Conservation (phyloP, 1,140 invertebrate species). For the Aphelenchoides fujianensis region DNA sequence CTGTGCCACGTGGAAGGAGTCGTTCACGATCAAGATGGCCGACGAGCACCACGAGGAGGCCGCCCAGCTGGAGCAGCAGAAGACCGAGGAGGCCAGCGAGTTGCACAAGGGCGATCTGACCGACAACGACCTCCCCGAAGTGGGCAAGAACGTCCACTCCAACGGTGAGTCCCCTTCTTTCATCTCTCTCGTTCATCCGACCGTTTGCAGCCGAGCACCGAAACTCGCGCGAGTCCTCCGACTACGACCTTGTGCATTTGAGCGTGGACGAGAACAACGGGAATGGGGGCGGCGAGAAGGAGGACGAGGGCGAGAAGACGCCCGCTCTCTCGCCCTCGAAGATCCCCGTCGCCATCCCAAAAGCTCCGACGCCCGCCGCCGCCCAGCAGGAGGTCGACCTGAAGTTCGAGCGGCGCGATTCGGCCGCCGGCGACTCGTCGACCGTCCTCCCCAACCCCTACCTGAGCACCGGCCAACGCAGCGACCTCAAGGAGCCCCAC, state of each 20-base stretch:
- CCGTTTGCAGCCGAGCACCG: background rate
- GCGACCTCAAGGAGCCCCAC: background rate
- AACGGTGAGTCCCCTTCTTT: background rate
- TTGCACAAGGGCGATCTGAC: background rate
- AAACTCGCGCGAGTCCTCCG: conserved; percentile 3
- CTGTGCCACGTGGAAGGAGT: background rate
- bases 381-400: background rate
- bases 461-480: background rate
- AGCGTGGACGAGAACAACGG: background rate
- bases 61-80: background rate
- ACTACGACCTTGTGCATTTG: background rate
- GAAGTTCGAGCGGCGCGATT: background rate
- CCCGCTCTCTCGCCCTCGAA: background rate
- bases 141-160: background rate
- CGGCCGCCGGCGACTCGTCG: background rate
- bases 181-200: background rate
- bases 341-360: background rate
- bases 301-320: background rate
- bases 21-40: background rate
- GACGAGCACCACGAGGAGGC: background rate
- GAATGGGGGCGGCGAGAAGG: background rate
- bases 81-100: background rate
- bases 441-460: background rate
- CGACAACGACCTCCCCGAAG: background rate
- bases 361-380: background rate